Evolutionary conservation across 1,140 invertebrate genomes (phyloP), one percentile per base, ranked within the genome.

Genomic region (Zaprionus kolodkinae): DNA sequence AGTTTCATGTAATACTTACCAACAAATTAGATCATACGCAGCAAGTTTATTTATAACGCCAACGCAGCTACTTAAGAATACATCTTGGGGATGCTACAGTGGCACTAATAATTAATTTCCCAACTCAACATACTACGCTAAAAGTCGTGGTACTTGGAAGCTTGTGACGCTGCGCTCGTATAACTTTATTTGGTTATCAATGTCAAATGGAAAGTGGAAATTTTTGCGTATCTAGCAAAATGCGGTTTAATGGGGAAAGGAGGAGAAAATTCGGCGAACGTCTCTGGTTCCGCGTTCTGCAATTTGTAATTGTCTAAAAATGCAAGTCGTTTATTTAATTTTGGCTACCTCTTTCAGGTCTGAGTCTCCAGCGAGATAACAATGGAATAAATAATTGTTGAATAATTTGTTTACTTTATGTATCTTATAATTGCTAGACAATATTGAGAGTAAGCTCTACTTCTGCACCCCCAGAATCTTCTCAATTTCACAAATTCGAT

Each of bases 401-500:
- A 45, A 9, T 45, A 15, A 45, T 15, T 15, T 84, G 70, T 66
- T 48, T 72, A 60, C 65, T 76, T 56, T 59, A 68, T 59, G 35
- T 6, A 25, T 33, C 50, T 17, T 11, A 55, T 21, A 38, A 10
- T 21, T 50, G 33, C 11, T 3, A 17, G 17, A 54, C 61, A 57
- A 62, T 56, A 15, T 27, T 40, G 6, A 12, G 12, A 60, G 6
- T 10, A 30, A 25, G 36, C 33, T 73, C 11, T 38, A n/a, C n/a
- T 74, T 71, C 1, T 77, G 63, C 3, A 78, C 56, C 0, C 80
- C 84, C 7, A 87, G 43, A 25, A 87, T 88, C 54, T 87, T 88
- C 12, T 87, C 83, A 12, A 87, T 87, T 78, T 87, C 83, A 38
- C 80, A 88, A 4, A 87, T 78, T 54, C 83, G 69, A 65, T 87